Percentiles rank a stretch among this genome's conserved stretches.
phyloP scores from a whole-genome alignment of 2,888 invertebrate genomes.

The Thelaira solivaga region DNA sequence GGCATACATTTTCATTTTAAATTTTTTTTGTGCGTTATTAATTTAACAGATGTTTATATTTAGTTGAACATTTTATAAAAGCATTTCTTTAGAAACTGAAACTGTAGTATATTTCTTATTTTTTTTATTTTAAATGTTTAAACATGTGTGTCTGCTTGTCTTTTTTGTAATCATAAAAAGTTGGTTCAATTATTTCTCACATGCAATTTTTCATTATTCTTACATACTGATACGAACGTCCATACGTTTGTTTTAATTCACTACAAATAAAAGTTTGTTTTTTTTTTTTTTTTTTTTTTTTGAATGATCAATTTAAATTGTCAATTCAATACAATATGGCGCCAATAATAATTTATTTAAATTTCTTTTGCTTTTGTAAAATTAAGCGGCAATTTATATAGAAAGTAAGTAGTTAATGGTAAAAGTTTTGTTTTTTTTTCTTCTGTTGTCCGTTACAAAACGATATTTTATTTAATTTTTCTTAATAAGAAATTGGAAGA shows the following conservation, averaged over 20 bases:
- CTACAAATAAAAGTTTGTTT: conserved; percentile 10
- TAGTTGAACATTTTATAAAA: neutral
- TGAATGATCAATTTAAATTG: conserved; percentile 62
- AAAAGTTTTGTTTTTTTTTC: conserved; percentile 9
- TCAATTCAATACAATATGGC: conserved; percentile 63
- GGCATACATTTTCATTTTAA: neutral
- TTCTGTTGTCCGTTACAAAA: too few species aligned
- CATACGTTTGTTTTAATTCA: too few species aligned
- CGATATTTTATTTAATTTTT: too few species aligned
- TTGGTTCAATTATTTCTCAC: conserved; percentile 55
- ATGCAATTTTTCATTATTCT: conserved; percentile 35
- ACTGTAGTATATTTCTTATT: conserved; percentile 1
- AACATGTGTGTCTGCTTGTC: neutral
- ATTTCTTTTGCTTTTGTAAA: conserved; percentile 41
- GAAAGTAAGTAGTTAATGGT: conserved; percentile 56
- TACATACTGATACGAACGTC: too few species aligned
- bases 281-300: neutral
- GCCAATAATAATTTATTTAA: conserved; percentile 62
- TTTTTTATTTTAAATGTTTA: neutral
- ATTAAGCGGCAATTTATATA: conserved; percentile 67
- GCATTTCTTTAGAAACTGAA: neutral
- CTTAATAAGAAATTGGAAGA: neutral
- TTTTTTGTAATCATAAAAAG: too few species aligned
- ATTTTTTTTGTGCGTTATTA: neutral
- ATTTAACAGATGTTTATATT: conserved; percentile 55